These are phyloP conservation scores for Bombus haemorrhoidalis DNA, from an alignment of 1,140 invertebrate species.

Conservation along the genomic window DNA sequence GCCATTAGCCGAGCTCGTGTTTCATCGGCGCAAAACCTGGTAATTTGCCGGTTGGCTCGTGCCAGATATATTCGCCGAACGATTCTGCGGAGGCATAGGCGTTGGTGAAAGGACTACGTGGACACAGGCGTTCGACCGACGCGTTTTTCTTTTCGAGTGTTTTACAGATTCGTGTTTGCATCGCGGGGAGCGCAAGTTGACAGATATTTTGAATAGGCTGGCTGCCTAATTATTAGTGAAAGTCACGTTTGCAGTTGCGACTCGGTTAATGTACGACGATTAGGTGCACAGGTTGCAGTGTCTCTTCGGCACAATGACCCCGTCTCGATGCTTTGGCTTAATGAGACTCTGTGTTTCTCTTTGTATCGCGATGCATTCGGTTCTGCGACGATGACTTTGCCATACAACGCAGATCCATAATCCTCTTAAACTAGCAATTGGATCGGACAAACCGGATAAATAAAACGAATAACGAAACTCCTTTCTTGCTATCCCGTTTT, in stretches of 20 bases:
- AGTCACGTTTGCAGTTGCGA: constrained; percentile 25
- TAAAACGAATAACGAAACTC: too few species aligned
- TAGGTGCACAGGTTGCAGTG: constrained; percentile 14
- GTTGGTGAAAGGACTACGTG: not conserved
- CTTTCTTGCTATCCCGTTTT: too few species aligned
- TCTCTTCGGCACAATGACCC: constrained; percentile 41
- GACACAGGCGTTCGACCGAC: too few species aligned
- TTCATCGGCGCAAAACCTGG: constrained; percentile 11
- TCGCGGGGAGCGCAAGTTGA: not conserved
- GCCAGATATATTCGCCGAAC: not conserved
- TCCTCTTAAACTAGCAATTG: constrained; percentile 25
- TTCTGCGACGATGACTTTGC: constrained; percentile 7
- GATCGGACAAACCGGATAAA: not conserved
- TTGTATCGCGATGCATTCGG: not conserved
- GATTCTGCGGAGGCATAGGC: not conserved
- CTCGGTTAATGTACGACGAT: constrained; percentile 19
- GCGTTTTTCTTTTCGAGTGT: too few species aligned
- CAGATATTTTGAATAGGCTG: constrained; percentile 7
- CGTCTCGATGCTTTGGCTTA: constrained; percentile 59
- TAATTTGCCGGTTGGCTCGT: constrained; percentile 25
- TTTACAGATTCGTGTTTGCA: not conserved
- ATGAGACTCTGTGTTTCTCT: constrained; percentile 60
- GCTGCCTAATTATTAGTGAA: constrained; percentile 39
- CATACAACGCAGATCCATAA: constrained; percentile 17
- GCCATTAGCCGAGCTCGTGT: constrained; percentile 31